Base-by-base conservation (phyloP, 2,113 vertebrate genomes). In the Hiodon alosoides region DNA sequence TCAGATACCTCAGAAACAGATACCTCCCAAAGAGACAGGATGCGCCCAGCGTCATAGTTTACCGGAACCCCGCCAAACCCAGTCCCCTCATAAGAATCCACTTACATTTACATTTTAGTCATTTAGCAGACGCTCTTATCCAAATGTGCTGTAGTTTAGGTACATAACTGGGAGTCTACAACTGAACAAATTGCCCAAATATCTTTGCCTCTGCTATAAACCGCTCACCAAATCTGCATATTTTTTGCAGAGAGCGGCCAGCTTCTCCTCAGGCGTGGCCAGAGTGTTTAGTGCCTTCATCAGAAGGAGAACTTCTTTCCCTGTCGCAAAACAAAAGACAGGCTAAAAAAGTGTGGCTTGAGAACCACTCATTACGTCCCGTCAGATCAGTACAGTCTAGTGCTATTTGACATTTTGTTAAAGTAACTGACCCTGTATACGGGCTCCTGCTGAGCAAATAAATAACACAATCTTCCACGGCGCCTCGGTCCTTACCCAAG, bases 171-270 rank as follows among this genome's bases (percentile, higher is more conserved):
- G 31, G 31, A 46, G 10, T 3, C 8, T 10, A 11, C 4, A 66
- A 66, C 4, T 46, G 2, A 0, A 46, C 48, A 8, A 16, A 66
- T 47, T 66, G 46, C 3, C 2, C 46, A 31, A 31, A 31, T 31
- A 31, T 31, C 31, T 31, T 31, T 31, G 31, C 31, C 31, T 31
- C 64, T 48, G 64, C 47, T 50, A 8, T 11, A 46, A 67, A 57
- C 48, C 4, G 79, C 83, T 91, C 86, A 98, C 97, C 85, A 98
- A 90, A 87, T 99, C 96, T 69, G 97, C 97, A 76, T 98, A 99
- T 85, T 97, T 99, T 90, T 98, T 99, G 91, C 97, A 99, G 81
- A 99, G 85, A 82, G 97, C 97, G 74, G 97, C 97, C 80, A 99
- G 87, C 79, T 99, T 99, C 86, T 99, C 97, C 81, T 99, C 97